A percentile compares a stretch with the other conserved stretches of the same genome.
Evolutionary conservation across 2,797 vertebrate species (phyloP).

Genomic region (Karalla daura): DNA sequence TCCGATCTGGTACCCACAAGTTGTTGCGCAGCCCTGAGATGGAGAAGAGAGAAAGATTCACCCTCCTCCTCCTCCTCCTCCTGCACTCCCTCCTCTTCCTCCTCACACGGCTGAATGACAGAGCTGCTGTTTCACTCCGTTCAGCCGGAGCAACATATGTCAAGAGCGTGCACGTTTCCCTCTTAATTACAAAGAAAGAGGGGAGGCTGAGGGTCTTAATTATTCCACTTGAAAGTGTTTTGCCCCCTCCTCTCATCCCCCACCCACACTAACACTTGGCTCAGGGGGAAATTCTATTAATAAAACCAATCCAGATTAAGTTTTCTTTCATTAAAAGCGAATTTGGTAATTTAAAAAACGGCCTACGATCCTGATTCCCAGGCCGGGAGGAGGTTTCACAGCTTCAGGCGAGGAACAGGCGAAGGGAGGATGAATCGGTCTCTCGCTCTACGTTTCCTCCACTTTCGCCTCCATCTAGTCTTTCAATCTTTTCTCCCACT

Average conservation of each 20-base stretch:
- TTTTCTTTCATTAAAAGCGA: constrained; percentile 68
- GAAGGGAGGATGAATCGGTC: constrained; percentile 2
- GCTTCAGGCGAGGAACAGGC: constrained; percentile 20
- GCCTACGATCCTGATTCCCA: constrained; percentile 36
- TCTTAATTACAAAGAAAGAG: constrained; percentile 65
- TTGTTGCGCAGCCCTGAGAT: background rate
- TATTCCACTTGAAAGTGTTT: constrained; percentile 74
- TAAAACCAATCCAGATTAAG: constrained; percentile 76
- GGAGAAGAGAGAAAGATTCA: constrained; percentile 1
- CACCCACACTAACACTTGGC: no score
- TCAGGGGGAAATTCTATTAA: constrained; percentile 68
- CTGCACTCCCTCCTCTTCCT: no score
- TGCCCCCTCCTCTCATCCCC: constrained; percentile 36
- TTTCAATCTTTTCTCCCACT: constrained; percentile 9
- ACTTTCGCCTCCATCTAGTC: constrained; percentile 20
- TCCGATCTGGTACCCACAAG: background rate
- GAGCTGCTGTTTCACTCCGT: constrained; percentile 29
- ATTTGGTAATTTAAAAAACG: constrained; percentile 65
- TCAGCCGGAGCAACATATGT: constrained; percentile 52
- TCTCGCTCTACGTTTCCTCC: background rate
- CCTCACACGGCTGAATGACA: background rate
- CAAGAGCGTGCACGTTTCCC: constrained; percentile 43
- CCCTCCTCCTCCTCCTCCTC: no score
- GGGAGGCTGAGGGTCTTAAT: constrained; percentile 60
- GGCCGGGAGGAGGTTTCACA: constrained; percentile 17